A percentile compares a stretch with the other conserved stretches of the same genome.
Conservation (phyloP, 1,140 invertebrate genomes). For the Hydropsyche tenuis region DNA sequence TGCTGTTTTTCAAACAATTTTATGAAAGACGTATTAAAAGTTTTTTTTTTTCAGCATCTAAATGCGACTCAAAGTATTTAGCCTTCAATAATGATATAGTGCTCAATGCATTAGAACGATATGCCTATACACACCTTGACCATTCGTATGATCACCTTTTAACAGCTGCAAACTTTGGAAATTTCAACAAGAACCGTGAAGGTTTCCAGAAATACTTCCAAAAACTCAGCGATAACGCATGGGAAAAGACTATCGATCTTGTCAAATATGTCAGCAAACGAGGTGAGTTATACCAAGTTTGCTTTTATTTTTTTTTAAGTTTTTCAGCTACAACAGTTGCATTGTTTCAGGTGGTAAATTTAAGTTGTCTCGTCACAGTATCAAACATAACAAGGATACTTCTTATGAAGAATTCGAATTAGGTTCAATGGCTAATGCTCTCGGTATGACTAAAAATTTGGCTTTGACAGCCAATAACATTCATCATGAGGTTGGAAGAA, state of each 20-base stretch:
- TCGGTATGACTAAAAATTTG: conserved; percentile 76
- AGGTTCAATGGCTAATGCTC: conserved; percentile 72
- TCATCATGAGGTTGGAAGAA: conserved; percentile 57
- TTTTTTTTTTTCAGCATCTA: conserved; percentile 51
- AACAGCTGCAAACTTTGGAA: conserved; percentile 78
- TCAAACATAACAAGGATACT: conserved; percentile 48
- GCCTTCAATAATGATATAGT: conserved; percentile 61
- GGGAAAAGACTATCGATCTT: conserved; percentile 75
- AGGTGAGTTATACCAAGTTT: conserved; percentile 59
- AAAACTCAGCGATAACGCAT: conserved; percentile 75
- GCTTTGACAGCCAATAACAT: conserved; percentile 72
- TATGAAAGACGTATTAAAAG: too few relatives aligned
- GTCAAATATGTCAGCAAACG: conserved; percentile 79
- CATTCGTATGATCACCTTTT: conserved; percentile 77
- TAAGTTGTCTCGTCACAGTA: conserved; percentile 56
- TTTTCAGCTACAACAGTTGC: too few relatives aligned
- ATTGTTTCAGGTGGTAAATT: conserved; percentile 57
- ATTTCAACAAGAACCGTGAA: conserved; percentile 75
- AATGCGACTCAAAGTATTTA: conserved; percentile 75
- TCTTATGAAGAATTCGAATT: conserved; percentile 63
- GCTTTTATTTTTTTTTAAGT: background rate
- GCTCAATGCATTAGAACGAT: conserved; percentile 66
- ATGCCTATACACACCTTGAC: conserved; percentile 70
- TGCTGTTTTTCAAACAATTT: background rate
- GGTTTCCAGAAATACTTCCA: conserved; percentile 79